A percentile compares a stretch with the other conserved stretches of the same genome.
phyloP scores from a whole-genome alignment of 1,140 invertebrate species.

The Potamilus streckersoni region DNA sequence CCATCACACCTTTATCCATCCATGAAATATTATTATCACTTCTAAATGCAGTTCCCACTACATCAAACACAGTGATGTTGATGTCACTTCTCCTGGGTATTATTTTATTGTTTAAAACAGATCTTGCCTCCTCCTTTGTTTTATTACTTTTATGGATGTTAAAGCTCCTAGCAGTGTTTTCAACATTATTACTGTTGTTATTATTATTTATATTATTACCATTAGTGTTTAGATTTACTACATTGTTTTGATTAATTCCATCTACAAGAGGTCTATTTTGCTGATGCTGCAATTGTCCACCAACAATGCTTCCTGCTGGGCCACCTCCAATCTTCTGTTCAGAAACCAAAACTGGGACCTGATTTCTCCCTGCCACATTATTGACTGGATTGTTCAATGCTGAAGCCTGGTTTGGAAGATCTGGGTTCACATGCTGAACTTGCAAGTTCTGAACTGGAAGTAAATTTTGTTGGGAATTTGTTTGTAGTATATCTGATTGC shows the following conservation, averaged over 20 bases:
- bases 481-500: no score
- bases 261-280: not conserved
- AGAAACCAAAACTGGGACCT: no score
- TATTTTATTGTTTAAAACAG: not conserved
- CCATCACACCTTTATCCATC: not conserved
- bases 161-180: not conserved
- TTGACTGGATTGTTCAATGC: no score
- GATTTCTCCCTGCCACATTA: no score
- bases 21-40: not conserved
- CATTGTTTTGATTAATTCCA: not conserved
- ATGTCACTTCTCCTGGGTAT: not conserved
- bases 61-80: not conserved
- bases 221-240: not conserved
- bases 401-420: no score
- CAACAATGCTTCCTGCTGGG: not conserved
- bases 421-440: no score
- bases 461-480: no score
- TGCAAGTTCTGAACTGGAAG: no score
- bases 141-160: not conserved
- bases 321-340: not conserved
- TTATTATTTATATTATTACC: slow-evolving; percentile 1
- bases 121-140: not conserved
- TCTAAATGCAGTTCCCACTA: not conserved
- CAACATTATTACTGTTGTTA: not conserved
- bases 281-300: not conserved